Evolutionary conservation across 2,888 invertebrate species (phyloP), one percentile per base, ranked within the genome.

Genomic region (Endomychus coccineus): DNA sequence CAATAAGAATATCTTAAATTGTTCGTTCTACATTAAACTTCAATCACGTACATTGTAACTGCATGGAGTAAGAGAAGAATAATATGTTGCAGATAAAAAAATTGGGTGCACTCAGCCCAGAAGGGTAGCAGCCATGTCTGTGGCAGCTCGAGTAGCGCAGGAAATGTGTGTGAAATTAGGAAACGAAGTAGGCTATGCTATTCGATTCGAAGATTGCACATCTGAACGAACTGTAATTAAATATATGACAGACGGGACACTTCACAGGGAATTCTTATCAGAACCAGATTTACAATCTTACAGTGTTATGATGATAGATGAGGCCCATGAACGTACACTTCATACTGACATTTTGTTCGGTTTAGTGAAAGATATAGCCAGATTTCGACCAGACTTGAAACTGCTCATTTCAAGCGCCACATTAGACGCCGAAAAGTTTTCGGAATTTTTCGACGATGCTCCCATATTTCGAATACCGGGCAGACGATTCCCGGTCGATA

Each of bases 81-180:
- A n/a, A n/a, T n/a, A 10, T 12, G 6, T 43, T 46, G 15, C 32
- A 54, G 54, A 47, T 19, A 90, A 88, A 69, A 83, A 84, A 66
- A 89, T 97, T 55, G 97, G 96, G 1, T 98, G 97, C 59, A 98
- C 97, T 0, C 95, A 96, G 64, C 97, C 98, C 0, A 73, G 97
- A 46, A 73, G 98, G 64, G 98, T 99, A 2, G 98, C 98, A 13
- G 96, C 98, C 2, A 99, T 98, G 98, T 94, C 94, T n/a, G 98
- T 99, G 13, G 91, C 98, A 12, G 86, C 96, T 3, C 78, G 98
- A 62, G 98, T 99, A 1, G 90, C 97, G 2, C 89, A 97, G 62
- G 98, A 99, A 75, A 91, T 97, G 89, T 79, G 80, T 48, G 87
- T 90, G 0, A 98, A 97, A 69, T 71, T 98, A 16, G 98, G 97